phyloP scores from a whole-genome alignment of 2,888 invertebrate genomes.

The Drosophila seclusa region DNA sequence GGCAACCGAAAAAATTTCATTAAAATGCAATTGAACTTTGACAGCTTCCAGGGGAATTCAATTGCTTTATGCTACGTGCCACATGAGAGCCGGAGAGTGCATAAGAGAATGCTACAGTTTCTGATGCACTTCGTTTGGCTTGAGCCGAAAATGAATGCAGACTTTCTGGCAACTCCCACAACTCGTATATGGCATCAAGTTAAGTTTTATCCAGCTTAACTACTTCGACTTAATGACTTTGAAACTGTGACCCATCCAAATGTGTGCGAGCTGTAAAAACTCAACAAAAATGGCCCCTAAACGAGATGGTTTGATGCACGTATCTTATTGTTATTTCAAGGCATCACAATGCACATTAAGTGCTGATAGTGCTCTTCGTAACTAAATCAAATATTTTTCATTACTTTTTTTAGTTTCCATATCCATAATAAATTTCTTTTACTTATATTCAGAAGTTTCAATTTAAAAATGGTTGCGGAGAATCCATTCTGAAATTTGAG shows the following conservation, averaged over 20 bases:
- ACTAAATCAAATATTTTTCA: neutral
- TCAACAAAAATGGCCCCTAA: neutral
- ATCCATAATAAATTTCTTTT: neutral
- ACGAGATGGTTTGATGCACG: neutral
- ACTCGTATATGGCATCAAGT: constrained; percentile 14
- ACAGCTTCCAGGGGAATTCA: constrained; percentile 51
- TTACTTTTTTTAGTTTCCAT: neutral
- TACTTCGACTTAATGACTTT: constrained; percentile 57
- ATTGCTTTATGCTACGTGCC: constrained; percentile 52
- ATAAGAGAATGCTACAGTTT: constrained; percentile 32
- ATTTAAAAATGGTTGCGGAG: neutral
- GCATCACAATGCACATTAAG: neutral
- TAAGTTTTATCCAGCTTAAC: constrained; percentile 25
- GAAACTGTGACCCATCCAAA: constrained; percentile 23
- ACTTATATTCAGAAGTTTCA: neutral
- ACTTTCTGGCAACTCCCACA: constrained; percentile 11
- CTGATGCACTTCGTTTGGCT: neutral
- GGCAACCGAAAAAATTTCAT: constrained; percentile 52
- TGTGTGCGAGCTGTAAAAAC: constrained; percentile 8
- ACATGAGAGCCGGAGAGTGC: constrained; percentile 17
- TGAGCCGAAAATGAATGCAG: constrained; percentile 25
- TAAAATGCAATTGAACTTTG: constrained; percentile 69
- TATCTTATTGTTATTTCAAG: neutral
- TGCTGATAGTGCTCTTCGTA: neutral
- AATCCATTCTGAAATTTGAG: constrained; percentile 3